phyloP scores from a whole-genome alignment of 1,140 invertebrate genomes.

The Gryon sp. region DNA sequence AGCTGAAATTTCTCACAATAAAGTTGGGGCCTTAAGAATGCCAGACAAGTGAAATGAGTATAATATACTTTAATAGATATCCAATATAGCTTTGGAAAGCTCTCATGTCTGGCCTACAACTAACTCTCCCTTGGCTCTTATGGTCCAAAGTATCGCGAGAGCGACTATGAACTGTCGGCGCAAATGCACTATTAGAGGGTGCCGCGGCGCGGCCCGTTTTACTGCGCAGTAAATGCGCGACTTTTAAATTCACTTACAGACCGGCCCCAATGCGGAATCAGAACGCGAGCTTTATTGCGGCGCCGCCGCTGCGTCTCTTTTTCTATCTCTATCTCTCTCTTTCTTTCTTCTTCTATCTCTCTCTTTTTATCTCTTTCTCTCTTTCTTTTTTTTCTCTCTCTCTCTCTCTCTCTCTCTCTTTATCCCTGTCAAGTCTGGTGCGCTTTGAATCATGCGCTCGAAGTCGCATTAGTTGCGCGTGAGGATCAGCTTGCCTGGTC shows the following conservation, averaged over 20 bases:
- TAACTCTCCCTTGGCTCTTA: no score
- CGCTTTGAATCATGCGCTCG: conserved; percentile 42
- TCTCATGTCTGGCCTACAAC: conserved; percentile 46
- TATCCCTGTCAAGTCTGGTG: conserved; percentile 19
- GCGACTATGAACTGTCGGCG: conserved; percentile 41
- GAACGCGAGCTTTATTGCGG: conserved; percentile 59
- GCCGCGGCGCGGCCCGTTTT: conserved; percentile 58
- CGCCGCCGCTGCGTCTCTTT: conserved; percentile 25
- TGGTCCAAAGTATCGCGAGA: conserved; percentile 12
- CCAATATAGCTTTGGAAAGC: conserved; percentile 35
- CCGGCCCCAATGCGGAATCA: conserved; percentile 44
- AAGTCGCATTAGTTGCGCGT: conserved; percentile 9
- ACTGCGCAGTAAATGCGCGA: conserved; percentile 65
- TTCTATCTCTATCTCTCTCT: background rate
- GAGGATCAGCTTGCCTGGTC: conserved; percentile 28
- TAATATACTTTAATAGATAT: conserved; percentile 61
- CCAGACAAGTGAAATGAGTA: conserved; percentile 19
- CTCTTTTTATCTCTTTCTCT: background rate
- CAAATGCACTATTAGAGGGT: conserved; percentile 61
- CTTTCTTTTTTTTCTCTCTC: conserved; percentile 12
- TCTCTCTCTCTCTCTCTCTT: background rate
- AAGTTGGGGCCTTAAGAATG: conserved; percentile 38
- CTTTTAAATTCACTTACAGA: conserved; percentile 66
- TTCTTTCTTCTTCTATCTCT: conserved; percentile 6
- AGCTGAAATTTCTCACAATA: conserved; percentile 29